These are phyloP conservation scores for Mustela nigripes DNA, from an alignment of 2,113 vertebrate species.

Conservation along the genomic window DNA sequence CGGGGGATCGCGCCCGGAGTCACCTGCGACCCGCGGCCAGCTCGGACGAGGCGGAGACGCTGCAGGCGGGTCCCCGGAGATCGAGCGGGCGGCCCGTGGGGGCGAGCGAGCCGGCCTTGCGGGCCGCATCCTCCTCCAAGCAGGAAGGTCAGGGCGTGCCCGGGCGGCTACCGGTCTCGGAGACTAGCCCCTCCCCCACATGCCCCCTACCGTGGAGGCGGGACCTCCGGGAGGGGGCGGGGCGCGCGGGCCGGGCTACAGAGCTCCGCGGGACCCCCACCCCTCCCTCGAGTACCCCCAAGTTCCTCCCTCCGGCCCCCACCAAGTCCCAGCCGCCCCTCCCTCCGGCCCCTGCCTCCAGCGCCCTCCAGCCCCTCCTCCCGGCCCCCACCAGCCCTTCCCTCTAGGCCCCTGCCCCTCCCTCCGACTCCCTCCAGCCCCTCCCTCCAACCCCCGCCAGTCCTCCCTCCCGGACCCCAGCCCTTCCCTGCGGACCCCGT, in stretches of 20 bases:
- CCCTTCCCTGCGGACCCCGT: not conserved
- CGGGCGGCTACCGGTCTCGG: not conserved
- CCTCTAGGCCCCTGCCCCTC: not conserved
- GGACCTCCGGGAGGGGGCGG: not conserved
- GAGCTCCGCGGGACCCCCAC: not conserved
- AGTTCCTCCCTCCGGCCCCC: not conserved
- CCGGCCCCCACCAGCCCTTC: not conserved
- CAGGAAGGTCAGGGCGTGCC: not conserved
- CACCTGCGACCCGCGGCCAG: not conserved
- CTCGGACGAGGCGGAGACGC: not conserved
- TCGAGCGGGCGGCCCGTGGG: not conserved
- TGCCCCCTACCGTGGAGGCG: not conserved
- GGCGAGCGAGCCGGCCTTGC: not conserved
- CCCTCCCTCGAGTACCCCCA: not conserved
- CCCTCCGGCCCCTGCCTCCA: not conserved
- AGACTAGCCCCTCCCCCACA: not conserved
- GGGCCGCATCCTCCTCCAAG: not conserved
- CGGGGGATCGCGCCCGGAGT: not conserved
- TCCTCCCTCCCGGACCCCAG: too few species aligned
- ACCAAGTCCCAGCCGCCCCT: not conserved
- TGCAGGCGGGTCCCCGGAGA: not conserved
- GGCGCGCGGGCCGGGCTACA: not conserved
- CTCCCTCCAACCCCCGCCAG: too few species aligned
- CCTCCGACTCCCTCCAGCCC: too few species aligned
- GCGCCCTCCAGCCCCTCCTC: not conserved